A percentile compares a stretch with the other conserved stretches of the same genome.
Evolutionary conservation across 1,140 invertebrate genomes (phyloP).

Genomic region (Vollenhovia emeryi): DNA sequence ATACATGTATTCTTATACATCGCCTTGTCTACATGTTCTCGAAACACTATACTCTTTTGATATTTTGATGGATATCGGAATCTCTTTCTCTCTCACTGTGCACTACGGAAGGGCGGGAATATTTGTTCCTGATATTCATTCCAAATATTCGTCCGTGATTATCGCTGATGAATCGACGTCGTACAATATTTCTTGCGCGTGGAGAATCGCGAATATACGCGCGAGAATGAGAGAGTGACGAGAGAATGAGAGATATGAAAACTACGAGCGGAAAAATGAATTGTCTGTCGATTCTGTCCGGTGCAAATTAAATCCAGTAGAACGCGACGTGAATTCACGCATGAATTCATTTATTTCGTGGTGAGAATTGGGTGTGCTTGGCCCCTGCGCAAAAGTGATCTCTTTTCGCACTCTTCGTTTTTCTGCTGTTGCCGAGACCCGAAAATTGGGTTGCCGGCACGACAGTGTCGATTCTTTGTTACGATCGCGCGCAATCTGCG

Average conservation of each 20-base stretch:
- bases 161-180: slow-evolving; percentile 20
- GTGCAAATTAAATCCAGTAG: slow-evolving; percentile 52
- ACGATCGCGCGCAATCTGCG: neutral
- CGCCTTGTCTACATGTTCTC: neutral
- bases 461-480: slow-evolving; percentile 53
- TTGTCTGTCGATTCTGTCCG: slow-evolving; percentile 22
- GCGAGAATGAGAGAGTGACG: slow-evolving; percentile 6
- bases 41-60: neutral
- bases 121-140: slow-evolving; percentile 26
- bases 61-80: neutral
- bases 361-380: neutral
- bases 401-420: neutral
- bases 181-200: slow-evolving; percentile 24
- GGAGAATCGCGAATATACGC: neutral
- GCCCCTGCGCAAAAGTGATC: neutral
- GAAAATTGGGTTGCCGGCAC: slow-evolving; percentile 59
- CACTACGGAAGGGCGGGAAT: neutral
- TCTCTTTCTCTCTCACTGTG: neutral
- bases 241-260: slow-evolving; percentile 28
- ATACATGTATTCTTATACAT: neutral
- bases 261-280: slow-evolving; percentile 31
- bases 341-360: slow-evolving; percentile 45
- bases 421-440: neutral
- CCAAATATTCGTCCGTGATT: slow-evolving; percentile 23
- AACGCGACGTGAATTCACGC: slow-evolving; percentile 42